phyloP scores from a whole-genome alignment of 2,113 vertebrate species.

The Gymnorhina tibicen region DNA sequence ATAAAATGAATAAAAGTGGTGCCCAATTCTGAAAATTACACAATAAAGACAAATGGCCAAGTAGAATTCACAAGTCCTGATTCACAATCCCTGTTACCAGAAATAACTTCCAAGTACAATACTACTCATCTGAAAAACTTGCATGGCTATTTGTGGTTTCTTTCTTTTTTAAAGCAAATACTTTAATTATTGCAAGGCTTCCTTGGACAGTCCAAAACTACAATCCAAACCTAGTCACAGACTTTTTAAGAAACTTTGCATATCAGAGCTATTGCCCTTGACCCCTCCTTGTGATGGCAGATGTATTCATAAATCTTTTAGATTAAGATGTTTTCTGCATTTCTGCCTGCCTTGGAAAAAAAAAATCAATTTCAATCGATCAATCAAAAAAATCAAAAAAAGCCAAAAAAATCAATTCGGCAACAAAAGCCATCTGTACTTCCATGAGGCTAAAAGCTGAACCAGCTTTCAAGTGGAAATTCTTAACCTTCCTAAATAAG shows the following conservation, averaged over 20 bases:
- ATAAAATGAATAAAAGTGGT: not conserved
- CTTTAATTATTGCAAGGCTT: not conserved
- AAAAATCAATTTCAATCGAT: too few relatives aligned
- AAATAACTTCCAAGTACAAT: not conserved
- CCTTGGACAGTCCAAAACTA: not conserved
- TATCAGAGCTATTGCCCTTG: not conserved
- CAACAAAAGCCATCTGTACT: not conserved
- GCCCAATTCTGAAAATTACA: not conserved
- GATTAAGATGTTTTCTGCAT: not conserved
- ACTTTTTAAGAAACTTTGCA: not conserved
- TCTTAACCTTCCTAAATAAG: not conserved
- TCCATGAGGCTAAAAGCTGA: not conserved
- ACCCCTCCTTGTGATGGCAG: not conserved
- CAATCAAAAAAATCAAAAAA: not conserved
- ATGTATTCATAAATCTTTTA: not conserved
- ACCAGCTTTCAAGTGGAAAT: not conserved
- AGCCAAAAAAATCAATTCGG: not conserved
- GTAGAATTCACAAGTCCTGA: not conserved
- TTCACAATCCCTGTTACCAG: not conserved
- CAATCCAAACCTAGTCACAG: not conserved
- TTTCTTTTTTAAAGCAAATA: not conserved
- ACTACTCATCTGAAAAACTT: not conserved
- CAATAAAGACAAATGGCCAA: not conserved
- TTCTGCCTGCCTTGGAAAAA: not conserved
- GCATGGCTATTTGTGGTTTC: not conserved